phyloP scores from a whole-genome alignment of 1,140 invertebrate genomes.

The Copidosoma floridanum region DNA sequence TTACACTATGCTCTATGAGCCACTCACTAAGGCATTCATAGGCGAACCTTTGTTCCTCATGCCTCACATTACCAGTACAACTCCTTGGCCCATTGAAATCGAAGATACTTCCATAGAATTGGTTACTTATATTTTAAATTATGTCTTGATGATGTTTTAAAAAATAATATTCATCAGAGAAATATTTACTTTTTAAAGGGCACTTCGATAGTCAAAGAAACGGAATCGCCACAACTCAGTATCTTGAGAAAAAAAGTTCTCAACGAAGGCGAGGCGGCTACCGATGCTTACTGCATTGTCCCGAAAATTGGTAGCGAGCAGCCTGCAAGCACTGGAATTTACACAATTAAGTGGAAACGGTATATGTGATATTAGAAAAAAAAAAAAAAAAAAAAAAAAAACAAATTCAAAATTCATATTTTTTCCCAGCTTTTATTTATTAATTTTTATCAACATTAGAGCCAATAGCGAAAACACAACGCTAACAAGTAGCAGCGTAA shows the following conservation, averaged over 20 bases:
- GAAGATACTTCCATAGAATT: slow-evolving; percentile 65
- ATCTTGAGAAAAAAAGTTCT: slow-evolving; percentile 46
- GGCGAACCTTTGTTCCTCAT: slow-evolving; percentile 69
- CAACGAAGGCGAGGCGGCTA: slow-evolving; percentile 54
- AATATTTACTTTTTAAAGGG: slow-evolving; percentile 30
- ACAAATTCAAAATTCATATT: too few species aligned
- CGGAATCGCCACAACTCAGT: slow-evolving; percentile 34
- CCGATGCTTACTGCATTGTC: slow-evolving; percentile 56
- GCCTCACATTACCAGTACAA: slow-evolving; percentile 66
- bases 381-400: too few species aligned
- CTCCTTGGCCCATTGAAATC: slow-evolving; percentile 69
- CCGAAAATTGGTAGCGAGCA: slow-evolving; percentile 57
- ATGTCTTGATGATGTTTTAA: not conserved
- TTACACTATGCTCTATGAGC: slow-evolving; percentile 65
- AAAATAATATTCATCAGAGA: not conserved
- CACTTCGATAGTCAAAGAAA: slow-evolving; percentile 44
- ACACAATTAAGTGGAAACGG: slow-evolving; percentile 75
- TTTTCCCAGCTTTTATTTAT: slow-evolving; percentile 28
- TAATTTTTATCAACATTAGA: slow-evolving; percentile 35
- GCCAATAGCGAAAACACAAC: slow-evolving; percentile 38
- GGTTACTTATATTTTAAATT: slow-evolving; percentile 47
- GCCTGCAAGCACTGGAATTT: slow-evolving; percentile 66
- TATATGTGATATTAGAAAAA: slow-evolving; percentile 43
- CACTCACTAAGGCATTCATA: slow-evolving; percentile 65
- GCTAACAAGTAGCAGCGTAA: slow-evolving; percentile 56